phyloP scores from a whole-genome alignment of 1,140 invertebrate species.

The Eurosta solidaginis region DNA sequence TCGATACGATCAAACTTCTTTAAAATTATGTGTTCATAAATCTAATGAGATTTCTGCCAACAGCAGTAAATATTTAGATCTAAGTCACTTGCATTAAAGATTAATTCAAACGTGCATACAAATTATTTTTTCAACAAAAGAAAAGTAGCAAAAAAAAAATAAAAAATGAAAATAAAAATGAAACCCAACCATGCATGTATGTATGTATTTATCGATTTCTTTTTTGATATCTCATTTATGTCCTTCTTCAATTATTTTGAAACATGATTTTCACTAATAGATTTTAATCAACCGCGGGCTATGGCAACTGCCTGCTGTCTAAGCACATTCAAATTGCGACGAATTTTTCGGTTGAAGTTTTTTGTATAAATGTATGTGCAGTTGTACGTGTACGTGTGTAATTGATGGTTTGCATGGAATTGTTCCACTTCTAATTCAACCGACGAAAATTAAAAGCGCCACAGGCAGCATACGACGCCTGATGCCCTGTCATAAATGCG shows the following conservation, averaged over 20 bases:
- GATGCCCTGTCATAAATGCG: slow-evolving; percentile 29
- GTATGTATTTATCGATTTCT: not conserved
- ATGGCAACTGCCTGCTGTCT: slow-evolving; percentile 37
- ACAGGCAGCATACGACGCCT: slow-evolving; percentile 4
- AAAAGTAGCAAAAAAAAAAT: not conserved
- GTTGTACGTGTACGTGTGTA: not conserved
- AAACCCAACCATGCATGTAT: not conserved
- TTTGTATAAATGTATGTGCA: not conserved
- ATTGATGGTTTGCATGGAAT: not conserved
- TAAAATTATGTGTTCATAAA: too few species aligned
- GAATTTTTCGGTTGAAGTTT: slow-evolving; percentile 11
- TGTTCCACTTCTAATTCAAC: not conserved
- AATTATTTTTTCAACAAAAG: too few species aligned
- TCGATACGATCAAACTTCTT: too few species aligned
- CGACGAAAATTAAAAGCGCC: slow-evolving; percentile 26
- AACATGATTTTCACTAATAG: slow-evolving; percentile 41
- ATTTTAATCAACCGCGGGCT: slow-evolving; percentile 58
- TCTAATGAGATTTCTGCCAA: too few species aligned
- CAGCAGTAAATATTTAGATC: too few species aligned
- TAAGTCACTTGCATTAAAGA: too few species aligned
- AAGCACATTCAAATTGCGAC: not conserved
- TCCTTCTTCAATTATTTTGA: not conserved
- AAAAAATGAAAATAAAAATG: not conserved
- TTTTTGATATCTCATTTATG: not conserved
- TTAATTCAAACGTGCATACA: too few species aligned